phyloP scores from a whole-genome alignment of 1,140 invertebrate genomes.

The Rhagoletis zephyria region DNA sequence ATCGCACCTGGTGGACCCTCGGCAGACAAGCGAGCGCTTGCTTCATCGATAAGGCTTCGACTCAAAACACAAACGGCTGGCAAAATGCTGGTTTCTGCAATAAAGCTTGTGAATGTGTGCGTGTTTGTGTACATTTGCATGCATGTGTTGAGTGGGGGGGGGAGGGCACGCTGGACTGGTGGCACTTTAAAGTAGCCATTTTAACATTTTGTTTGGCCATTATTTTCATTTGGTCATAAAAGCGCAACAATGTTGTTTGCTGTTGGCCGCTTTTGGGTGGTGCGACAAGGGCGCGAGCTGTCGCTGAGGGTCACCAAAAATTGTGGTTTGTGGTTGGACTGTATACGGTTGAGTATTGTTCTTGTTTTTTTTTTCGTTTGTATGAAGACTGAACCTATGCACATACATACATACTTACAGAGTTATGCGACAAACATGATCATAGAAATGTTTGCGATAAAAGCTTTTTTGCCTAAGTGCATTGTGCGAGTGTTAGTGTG shows the following conservation, averaged over 20 bases:
- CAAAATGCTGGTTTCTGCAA: neutral
- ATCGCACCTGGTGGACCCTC: constrained; percentile 14
- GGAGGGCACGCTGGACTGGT: neutral
- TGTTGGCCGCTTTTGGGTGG: neutral
- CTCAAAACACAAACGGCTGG: neutral
- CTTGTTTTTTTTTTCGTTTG: neutral
- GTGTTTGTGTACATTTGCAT: neutral
- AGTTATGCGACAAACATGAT: neutral
- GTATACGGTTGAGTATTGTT: neutral
- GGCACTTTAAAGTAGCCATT: constrained; percentile 46
- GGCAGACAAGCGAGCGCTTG: neutral
- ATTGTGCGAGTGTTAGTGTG: too few relatives aligned
- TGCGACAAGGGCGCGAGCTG: neutral
- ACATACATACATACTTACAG: too few relatives aligned
- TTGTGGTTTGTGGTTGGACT: constrained; percentile 7
- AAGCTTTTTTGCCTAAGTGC: neutral
- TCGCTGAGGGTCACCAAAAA: constrained; percentile 11
- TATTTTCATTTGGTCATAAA: constrained; percentile 49
- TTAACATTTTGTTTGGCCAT: constrained; percentile 36
- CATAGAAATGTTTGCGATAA: neutral
- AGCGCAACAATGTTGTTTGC: neutral
- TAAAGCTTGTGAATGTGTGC: neutral
- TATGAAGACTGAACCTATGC: neutral
- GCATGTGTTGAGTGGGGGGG: neutral
- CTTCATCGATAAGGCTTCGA: constrained; percentile 35